These are phyloP conservation scores for Diorhabda elongata DNA, from an alignment of 1,140 invertebrate genomes.

Conservation along the genomic window DNA sequence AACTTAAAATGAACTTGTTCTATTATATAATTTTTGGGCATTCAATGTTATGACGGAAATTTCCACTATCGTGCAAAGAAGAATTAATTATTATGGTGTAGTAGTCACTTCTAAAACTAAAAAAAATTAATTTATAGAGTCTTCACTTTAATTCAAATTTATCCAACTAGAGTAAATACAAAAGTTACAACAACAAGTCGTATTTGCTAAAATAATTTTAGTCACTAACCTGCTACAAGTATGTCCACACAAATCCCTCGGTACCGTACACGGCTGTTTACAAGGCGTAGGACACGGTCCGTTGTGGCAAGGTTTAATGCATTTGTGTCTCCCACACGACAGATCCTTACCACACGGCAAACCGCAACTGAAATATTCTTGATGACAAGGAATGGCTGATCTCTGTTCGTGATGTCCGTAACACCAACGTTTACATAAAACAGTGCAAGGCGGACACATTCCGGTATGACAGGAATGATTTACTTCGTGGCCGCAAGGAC, in stretches of 20 bases:
- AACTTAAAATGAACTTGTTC: too few relatives aligned
- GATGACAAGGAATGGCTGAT: conserved; percentile 84
- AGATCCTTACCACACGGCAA: conserved; percentile 70
- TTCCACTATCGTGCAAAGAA: too few relatives aligned
- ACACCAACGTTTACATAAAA: conserved; percentile 69
- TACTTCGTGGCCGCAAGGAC: conserved; percentile 76
- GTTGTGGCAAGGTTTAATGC: conserved; percentile 61
- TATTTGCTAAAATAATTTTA: neutral
- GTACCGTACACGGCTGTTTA: conserved; percentile 69
- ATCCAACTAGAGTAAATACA: too few relatives aligned
- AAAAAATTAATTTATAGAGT: too few relatives aligned
- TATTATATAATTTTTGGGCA: too few relatives aligned
- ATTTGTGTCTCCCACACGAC: conserved; percentile 58
- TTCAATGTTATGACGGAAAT: too few relatives aligned
- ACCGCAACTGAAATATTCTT: conserved; percentile 86
- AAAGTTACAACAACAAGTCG: too few relatives aligned
- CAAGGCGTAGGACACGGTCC: conserved; percentile 62
- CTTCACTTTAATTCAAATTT: too few relatives aligned
- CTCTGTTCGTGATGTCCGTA: conserved; percentile 85
- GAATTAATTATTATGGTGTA: too few relatives aligned
- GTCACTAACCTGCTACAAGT: conserved; percentile 57
- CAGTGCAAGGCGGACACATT: conserved; percentile 89
- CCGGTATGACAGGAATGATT: conserved; percentile 75
- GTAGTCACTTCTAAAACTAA: too few relatives aligned
- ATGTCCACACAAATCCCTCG: conserved; percentile 71